Evolutionary conservation across 2,113 vertebrate genomes (phyloP), one percentile per base, ranked within the genome.

Genomic region (Protomyctophum bolini): DNA sequence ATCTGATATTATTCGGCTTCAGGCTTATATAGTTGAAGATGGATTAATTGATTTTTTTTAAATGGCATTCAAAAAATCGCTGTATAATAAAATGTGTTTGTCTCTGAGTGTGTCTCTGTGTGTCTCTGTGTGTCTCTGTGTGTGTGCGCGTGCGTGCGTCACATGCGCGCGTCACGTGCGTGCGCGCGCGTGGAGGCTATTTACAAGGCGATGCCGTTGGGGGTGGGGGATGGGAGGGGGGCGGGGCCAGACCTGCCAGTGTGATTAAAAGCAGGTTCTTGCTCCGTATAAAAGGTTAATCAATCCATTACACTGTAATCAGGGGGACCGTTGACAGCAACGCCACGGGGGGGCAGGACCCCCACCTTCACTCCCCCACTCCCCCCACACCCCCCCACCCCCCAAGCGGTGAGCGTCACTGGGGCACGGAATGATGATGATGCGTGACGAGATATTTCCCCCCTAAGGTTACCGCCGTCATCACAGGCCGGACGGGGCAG

Each of bases 221-320:
- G 76, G 79, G 52, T n/a, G 45, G 65, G 55, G 56, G 51, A n/a
- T n/a, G n/a, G n/a, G n/a, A n/a, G n/a, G n/a, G n/a, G n/a, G n/a
- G n/a, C 5, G n/a, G n/a, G n/a, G n/a, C n/a, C n/a, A 33, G 52
- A 57, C 61, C 75, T 63, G 65, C 49, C 71, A 64, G 48, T 6
- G 2, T 66, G 69, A 76, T 68, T 41, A 73, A 85, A 82, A 71
- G 29, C n/a, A 48, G 75, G 21, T 56, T 50, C 56, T 57, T 73
- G 52, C 57, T 73, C 75, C 82, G 71, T 75, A 33, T 77, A 9
- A 6, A 75, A 79, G 87, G 82, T 90, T 88, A 83, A 87, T 90
- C 86, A 87, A 87, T 89, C 81, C 64, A 73, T 76, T 80, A 64
- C 63, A 75, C 75, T 76, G 75, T 87, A 85, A 88, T 86, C 73